Base-by-base conservation (phyloP, 2,113 vertebrate species). In the Lamprologus speciosus region DNA sequence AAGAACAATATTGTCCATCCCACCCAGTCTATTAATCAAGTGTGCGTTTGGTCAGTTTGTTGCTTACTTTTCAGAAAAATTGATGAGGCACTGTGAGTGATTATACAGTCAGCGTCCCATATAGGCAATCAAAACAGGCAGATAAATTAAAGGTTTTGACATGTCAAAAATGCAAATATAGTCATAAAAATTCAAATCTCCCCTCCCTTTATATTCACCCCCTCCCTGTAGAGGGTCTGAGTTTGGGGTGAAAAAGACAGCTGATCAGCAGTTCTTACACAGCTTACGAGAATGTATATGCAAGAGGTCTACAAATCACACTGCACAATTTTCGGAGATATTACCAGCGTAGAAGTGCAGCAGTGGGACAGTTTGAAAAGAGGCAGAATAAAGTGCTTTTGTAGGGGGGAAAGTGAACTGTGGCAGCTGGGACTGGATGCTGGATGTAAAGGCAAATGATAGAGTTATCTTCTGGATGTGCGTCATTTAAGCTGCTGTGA, bases 141-240 rank as follows among this genome's bases (percentile, higher is more conserved):
- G 90, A 93, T 94, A 91, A 93, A 94, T 95, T 87, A 94, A 84
- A 86, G 80, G 63, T 90, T 93, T 86, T 84, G 89, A 92, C 92
- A 86, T 80, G 88, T 63, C 26, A 70, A 80, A 89, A 93, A 94
- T 93, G 92, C 88, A 93, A 95, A 95, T 94, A 87, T 82, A 93
- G 89, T 87, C 60, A 93, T 95, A 91, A 94, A 94, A 91, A 95
- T 95, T 91, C 93, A 85, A 85, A 79, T 60, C 84, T 78, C 35
- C 45, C 50, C 82, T 84, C 45, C 26, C 54, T 68, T 70, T 47
- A 55, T 78, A 8, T 50, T 53, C 12, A 42, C 53, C 73, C 14
- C 31, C 7, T 55, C 86, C 57, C 40, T 16, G 14, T 80, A 79
- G 85, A 85, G 42, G 79, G 31, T 80, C 40, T 86, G 51, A 80